Percentiles rank a stretch among this genome's conserved stretches.
These are phyloP conservation scores for Ganaspis sp. DNA, from an alignment of 1,140 invertebrate species.

Conservation along the genomic window DNA sequence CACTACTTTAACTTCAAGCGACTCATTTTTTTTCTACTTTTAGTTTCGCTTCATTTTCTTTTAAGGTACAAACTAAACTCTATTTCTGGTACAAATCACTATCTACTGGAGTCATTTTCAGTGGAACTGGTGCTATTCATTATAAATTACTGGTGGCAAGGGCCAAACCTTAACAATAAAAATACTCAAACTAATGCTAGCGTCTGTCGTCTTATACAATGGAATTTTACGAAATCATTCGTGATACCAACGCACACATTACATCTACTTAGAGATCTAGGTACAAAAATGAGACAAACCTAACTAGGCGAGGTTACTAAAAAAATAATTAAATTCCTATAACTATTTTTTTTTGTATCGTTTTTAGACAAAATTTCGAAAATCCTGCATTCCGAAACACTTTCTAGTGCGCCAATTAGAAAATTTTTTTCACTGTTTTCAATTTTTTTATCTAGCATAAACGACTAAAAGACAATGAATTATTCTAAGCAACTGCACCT, in stretches of 20 bases:
- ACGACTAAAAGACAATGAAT: not conserved
- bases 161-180: constrained; percentile 20
- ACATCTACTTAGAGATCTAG: constrained; percentile 50
- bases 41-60: not conserved
- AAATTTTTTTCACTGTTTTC: not conserved
- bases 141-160: constrained; percentile 11
- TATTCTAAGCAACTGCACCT: constrained; percentile 12
- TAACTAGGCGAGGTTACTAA: constrained; percentile 51
- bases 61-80: not conserved
- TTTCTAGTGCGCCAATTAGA: not conserved
- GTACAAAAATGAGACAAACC: constrained; percentile 55
- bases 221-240: constrained; percentile 39
- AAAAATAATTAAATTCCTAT: constrained; percentile 45
- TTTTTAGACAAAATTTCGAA: constrained; percentile 31
- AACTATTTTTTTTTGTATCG: constrained; percentile 32
- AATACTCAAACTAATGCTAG: constrained; percentile 29
- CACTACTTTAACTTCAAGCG: constrained; percentile 9
- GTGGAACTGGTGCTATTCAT: constrained; percentile 18
- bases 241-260: constrained; percentile 34
- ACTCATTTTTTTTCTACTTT: not conserved
- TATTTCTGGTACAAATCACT: not conserved
- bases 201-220: constrained; percentile 36
- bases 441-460: constrained; percentile 22
- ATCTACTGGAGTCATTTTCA: not conserved
- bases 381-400: not conserved